These are phyloP conservation scores for Diceros bicornis DNA, from an alignment of 2,797 vertebrate genomes.

Conservation along the genomic window DNA sequence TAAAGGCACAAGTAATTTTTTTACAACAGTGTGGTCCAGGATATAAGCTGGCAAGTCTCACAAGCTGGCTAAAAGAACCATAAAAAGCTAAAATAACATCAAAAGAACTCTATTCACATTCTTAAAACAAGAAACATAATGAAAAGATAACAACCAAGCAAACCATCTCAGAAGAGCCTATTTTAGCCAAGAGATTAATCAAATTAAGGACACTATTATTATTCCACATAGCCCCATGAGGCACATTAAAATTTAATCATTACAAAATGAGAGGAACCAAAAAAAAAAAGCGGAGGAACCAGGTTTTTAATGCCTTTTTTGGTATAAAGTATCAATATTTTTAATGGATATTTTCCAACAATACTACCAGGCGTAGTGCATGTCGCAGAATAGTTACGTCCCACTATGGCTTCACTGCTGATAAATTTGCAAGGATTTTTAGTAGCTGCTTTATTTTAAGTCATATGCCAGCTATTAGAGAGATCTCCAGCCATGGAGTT, in stretches of 20 bases:
- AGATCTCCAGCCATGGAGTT: neutral
- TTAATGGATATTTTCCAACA: conserved; percentile 13
- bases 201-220: conserved; percentile 17
- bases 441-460: neutral
- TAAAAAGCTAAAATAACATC: conserved; percentile 10
- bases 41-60: neutral
- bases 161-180: neutral
- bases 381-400: neutral
- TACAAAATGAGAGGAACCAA: neutral
- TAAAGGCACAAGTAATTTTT: conserved; percentile 44
- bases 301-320: neutral
- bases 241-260: neutral
- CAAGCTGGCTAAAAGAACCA: neutral
- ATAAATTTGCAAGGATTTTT: conserved; percentile 51
- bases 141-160: neutral
- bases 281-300: neutral
- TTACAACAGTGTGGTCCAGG: neutral
- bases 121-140: conserved; percentile 42
- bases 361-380: neutral
- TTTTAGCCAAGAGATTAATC: conserved; percentile 7
- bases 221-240: neutral
- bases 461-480: conserved; percentile 28
- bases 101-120: conserved; percentile 38
- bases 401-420: neutral
- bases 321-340: neutral